Base-by-base conservation (phyloP, 2,113 vertebrate species). In the Antechinus flavipes region DNA sequence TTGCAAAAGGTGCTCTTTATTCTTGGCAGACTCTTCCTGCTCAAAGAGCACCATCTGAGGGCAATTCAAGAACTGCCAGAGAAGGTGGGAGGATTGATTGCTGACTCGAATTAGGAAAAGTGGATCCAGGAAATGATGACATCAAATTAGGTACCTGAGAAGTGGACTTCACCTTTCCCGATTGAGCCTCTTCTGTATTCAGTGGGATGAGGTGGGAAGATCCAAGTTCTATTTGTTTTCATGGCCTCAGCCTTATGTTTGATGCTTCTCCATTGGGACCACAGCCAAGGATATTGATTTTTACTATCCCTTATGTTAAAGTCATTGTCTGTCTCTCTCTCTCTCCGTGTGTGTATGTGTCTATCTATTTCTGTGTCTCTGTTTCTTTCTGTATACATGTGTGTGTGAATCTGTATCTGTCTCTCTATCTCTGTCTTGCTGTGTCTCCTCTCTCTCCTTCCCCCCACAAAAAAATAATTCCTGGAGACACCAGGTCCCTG, bases 241-340 rank as follows among this genome's bases (percentile, higher is more conserved):
- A 53, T 53, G 19, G 4, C 16, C 68, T 42, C 68, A 84, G 50
- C 5, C 8, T 90, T 89, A 25, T 56, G 94, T 27, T 50, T 93
- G 10, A 19, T 89, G 54, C 91, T 58, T 93, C 92, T 93, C 94
- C 93, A 92, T n/a, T 2, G 49, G 92, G 94, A 9, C 61, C 2
- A 4, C 93, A 93, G 61, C 68, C 93, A 92, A 93, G 89, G 91
- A 95, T 95, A 97, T 42, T 30, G 56, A 50, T 90, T 92, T 26
- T 95, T 95, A 49, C n/a, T 91, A 90, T 95, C 56, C 24, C 35
- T 16, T 84, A 8, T 42, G 22, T 23, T 84, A 19, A 84, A 84
- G 68, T 84, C n/a, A 12, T 1, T 11, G 3, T 76, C 30, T 68
- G 24, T 56, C 24, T 56, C 25, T 56, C 1, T 58, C 25, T 58